Percentiles rank a stretch among this genome's conserved stretches.
Evolutionary conservation across 2,888 invertebrate species (phyloP).

Genomic region (Teleiodes luculella): DNA sequence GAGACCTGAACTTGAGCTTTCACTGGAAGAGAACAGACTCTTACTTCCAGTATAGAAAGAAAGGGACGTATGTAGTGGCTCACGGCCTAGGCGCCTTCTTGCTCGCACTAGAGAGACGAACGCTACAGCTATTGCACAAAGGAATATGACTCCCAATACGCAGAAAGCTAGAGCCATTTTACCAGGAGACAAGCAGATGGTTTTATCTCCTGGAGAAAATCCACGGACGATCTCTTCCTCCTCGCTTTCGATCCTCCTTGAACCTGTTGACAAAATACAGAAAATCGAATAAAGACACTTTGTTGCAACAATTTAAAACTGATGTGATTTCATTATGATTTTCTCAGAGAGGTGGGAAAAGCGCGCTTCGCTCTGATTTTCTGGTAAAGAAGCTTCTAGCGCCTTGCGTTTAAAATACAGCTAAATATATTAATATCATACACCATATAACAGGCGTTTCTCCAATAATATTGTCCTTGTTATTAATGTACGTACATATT

Average conservation of each 20-base stretch:
- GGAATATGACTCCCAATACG: conserved; percentile 83
- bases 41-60: conserved; percentile 79
- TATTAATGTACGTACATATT: no score
- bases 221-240: conserved; percentile 62
- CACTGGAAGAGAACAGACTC: conserved; percentile 80
- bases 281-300: no score
- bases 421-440: no score
- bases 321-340: no score
- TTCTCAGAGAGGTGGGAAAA: no score
- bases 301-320: no score
- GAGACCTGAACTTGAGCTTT: conserved; percentile 78
- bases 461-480: no score
- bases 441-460: no score
- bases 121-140: conserved; percentile 84
- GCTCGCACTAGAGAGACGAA: conserved; percentile 82
- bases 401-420: no score
- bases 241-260: conserved; percentile 64
- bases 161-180: conserved; percentile 88
- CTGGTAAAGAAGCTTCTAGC: no score
- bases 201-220: conserved; percentile 79
- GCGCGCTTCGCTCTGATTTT: no score
- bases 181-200: conserved; percentile 86
- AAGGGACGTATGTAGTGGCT: conserved; percentile 71
- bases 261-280: conserved; percentile 48
- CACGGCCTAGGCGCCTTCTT: conserved; percentile 70